phyloP scores from a whole-genome alignment of 2,113 vertebrate genomes.

The Myotis davidii region DNA sequence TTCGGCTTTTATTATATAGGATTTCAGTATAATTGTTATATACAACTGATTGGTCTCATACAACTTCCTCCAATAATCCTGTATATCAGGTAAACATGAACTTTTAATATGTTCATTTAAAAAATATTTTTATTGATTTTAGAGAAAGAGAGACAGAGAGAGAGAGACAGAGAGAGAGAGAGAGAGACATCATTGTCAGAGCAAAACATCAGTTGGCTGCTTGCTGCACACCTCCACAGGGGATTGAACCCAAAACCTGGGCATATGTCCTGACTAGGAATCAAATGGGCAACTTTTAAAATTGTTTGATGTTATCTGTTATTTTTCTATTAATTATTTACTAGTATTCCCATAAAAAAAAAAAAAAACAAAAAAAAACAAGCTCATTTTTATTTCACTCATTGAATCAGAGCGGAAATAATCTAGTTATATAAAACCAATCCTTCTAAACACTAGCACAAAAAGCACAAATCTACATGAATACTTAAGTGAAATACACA shows the following conservation, averaged over 20 bases:
- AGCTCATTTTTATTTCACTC: not conserved
- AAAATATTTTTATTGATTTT: too few relatives aligned
- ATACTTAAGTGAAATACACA: not conserved
- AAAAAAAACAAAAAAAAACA: not conserved
- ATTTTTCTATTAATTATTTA: not conserved
- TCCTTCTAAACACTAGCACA: not conserved
- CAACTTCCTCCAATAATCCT: not conserved
- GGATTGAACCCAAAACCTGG: too few relatives aligned
- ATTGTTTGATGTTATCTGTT: not conserved
- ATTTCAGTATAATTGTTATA: not conserved
- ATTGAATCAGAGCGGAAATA: not conserved
- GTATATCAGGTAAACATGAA: not conserved
- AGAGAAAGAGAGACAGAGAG: too few relatives aligned
- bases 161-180: too few relatives aligned
- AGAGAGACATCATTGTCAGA: too few relatives aligned
- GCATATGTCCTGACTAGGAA: too few relatives aligned
- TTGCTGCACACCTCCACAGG: too few relatives aligned
- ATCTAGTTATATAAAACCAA: not conserved
- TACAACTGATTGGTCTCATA: not conserved
- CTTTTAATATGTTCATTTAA: not conserved
- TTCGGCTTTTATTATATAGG: too few relatives aligned
- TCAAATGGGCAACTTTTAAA: not conserved
- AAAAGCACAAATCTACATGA: not conserved
- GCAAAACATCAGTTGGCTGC: too few relatives aligned
- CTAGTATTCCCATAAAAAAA: not conserved